Evolutionary conservation across 2,797 vertebrate genomes (phyloP).

Genomic region (Lates japonicus): DNA sequence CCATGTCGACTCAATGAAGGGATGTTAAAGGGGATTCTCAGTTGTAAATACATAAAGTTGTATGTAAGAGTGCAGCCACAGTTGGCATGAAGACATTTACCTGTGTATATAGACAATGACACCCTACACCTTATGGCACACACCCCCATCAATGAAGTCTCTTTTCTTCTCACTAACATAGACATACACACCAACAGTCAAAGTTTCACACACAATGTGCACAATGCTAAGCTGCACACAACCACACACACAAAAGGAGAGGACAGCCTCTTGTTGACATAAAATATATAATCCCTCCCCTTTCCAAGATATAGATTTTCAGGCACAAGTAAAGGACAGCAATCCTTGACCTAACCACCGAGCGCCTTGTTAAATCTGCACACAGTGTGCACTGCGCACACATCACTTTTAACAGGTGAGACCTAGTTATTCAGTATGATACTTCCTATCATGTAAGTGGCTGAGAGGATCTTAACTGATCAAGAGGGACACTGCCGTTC

Average conservation of each 20-base stretch:
- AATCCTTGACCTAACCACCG: conserved; percentile 74
- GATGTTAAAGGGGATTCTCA: neutral
- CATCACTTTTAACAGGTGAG: conserved; percentile 58
- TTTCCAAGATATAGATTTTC: conserved; percentile 77
- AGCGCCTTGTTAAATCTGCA: conserved; percentile 74
- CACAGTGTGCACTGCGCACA: conserved; percentile 50
- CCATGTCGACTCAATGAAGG: neutral
- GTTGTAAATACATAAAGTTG: neutral
- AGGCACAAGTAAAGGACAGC: conserved; percentile 75
- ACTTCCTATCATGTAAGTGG: conserved; percentile 47
- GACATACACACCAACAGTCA: neutral
- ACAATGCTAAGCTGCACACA: conserved; percentile 28
- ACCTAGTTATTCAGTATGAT: conserved; percentile 64
- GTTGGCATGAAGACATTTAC: neutral
- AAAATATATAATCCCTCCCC: conserved; percentile 76
- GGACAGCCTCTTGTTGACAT: conserved; percentile 72
- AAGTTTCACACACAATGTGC: conserved; percentile 30
- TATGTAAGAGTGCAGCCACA: neutral
- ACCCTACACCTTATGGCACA: neutral
- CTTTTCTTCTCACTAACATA: neutral
- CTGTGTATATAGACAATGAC: neutral
- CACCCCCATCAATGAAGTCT: neutral
- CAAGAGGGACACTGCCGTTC: conserved; percentile 47
- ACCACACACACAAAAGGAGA: conserved; percentile 50
- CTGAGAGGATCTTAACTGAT: conserved; percentile 59